A percentile compares a stretch with the other conserved stretches of the same genome.
Evolutionary conservation across 2,888 invertebrate genomes (phyloP).

Genomic region (Mesoligia furuncula): DNA sequence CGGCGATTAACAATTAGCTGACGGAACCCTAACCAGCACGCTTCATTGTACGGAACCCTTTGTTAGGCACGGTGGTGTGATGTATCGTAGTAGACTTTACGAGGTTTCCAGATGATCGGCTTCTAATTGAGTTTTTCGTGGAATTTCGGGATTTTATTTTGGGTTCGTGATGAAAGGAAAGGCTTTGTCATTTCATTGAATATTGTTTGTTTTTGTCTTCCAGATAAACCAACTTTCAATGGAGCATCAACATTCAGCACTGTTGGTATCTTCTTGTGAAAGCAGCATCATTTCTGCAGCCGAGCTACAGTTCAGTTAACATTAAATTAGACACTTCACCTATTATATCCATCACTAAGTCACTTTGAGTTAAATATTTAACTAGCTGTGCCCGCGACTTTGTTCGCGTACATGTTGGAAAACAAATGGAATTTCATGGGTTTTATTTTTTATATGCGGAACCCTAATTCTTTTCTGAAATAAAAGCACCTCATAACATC

Average conservation of each 20-base stretch:
- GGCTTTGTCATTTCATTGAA: neutral
- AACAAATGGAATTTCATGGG: neutral
- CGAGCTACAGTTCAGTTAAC: too few relatives aligned
- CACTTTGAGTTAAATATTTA: neutral
- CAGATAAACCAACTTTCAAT: too few relatives aligned
- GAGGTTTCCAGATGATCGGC: slow-evolving; percentile 50
- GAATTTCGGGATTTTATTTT: slow-evolving; percentile 26
- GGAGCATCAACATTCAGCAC: neutral
- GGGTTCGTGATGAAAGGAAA: neutral
- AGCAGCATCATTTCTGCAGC: neutral
- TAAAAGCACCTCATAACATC: neutral
- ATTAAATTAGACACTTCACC: neutral
- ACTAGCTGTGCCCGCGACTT: too few relatives aligned
- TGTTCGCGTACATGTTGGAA: neutral
- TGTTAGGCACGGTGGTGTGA: slow-evolving; percentile 66
- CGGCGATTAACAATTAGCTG: slow-evolving; percentile 81
- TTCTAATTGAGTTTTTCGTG: slow-evolving; percentile 54
- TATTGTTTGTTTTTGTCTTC: neutral
- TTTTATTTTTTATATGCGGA: neutral
- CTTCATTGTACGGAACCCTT: slow-evolving; percentile 76
- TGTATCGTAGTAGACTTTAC: slow-evolving; percentile 62
- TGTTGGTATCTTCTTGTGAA: neutral
- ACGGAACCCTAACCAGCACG: slow-evolving; percentile 60
- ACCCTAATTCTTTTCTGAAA: neutral
- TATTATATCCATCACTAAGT: neutral